Evolutionary conservation across 1,140 invertebrate species (phyloP), one percentile per base, ranked within the genome.

Genomic region (Sarcophaga peregrina): DNA sequence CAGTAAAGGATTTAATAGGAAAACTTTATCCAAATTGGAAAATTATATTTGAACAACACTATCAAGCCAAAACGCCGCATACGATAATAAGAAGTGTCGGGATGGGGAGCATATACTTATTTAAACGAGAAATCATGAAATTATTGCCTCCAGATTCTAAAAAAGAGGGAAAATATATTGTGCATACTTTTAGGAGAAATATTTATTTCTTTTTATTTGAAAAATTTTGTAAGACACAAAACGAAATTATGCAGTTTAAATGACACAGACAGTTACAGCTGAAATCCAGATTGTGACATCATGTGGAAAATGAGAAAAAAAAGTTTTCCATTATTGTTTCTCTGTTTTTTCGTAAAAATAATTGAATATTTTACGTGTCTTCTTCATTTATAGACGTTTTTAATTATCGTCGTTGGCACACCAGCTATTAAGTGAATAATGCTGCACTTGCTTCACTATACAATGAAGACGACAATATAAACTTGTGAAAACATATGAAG

Each of bases 1-100:
- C 62, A 68, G 62, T 68, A 68, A 68, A 68, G 62, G 62, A 68
- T 68, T 68, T 68, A 68, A 68, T 68, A 68, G 62, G 62, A 68
- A 68, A 68, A 68, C 62, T 68, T 68, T 68, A 20, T 68, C 17
- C 62, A 68, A 68, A 68, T 68, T 68, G 62, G 62, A 68, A 68
- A 68, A 68, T 68, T 68, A 68, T 68, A 68, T 68, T 68, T 68
- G 62, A 20, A 68, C 62, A 68, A 68, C 62, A 68, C 62, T 8
- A 68, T 68, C 62, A 68, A 68, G 62, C 17, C 62, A 68, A 2
- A 4, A 4, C 25, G 4, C 4, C 1, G 25, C 25, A 52, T 6
- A 25, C 17, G 62, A 68, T 20, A 68, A 37, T 37, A 37, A 20
- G 54, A 58, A 58, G 54, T 37, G 25, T 4, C 25, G 25, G 25